Evolutionary conservation across 2,113 vertebrate genomes (phyloP), one percentile per base, ranked within the genome.

Genomic region (Synodontis membranacea): DNA sequence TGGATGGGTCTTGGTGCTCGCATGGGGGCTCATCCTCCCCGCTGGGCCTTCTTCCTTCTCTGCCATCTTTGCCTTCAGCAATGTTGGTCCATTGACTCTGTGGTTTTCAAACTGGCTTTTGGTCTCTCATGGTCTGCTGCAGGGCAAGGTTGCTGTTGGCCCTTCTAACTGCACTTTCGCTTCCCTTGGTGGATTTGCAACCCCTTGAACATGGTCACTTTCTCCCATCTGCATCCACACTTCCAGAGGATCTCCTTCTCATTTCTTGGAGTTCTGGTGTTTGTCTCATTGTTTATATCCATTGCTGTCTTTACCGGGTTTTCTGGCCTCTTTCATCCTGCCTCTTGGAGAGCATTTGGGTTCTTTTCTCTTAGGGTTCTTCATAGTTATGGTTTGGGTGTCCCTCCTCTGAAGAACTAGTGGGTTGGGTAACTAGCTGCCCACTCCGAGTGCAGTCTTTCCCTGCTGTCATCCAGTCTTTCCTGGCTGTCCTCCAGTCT

Each of bases 121-220:
- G 82, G 70, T 84, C 82, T 72, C 86, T 87, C 82, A 79, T 87
- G 86, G 84, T 37, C 86, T 70, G 70, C 39, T n/a, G n/a, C n/a
- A n/a, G n/a, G n/a, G 10, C 86, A 87, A 87, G 86, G 70, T 79
- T 80, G 72, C 82, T 84, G 86, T 54, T 66, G 82, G 58, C 70
- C 70, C 1, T 14, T 50, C 11, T 11, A 12, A 1, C 48, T 11
- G 11, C 46, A 48, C 5, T 7, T 48, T 48, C 0, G 9, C 12
- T 84, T 79, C 21, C 39, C 85, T 44, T 82, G 85, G 48, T 86
- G 42, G 56, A 85, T 79, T 66, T 25, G 60, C 5, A 83, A 2
- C 0, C 83, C 70, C 4, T 28, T 11, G 25, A 58, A 58, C 21
- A 9, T 84, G 83, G 23, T 84, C 15, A 75, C 50, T 25, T 82